Conservation (phyloP, 2,888 invertebrate species). For the Pycnomerus fuliginosus region DNA sequence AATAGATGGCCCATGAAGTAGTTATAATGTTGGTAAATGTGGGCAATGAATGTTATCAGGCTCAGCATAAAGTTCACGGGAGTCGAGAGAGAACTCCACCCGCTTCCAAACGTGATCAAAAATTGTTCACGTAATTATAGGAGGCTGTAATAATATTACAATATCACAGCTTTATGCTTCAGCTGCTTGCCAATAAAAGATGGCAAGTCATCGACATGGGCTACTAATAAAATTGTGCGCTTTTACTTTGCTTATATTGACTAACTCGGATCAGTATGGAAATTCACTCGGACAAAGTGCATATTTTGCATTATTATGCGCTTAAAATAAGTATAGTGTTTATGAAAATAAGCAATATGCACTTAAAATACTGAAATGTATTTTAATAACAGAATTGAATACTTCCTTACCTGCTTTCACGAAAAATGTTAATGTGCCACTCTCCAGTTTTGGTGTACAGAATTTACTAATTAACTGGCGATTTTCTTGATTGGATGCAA, state of each 20-base stretch:
- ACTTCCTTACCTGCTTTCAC: no score
- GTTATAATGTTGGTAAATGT: slow-evolving; percentile 35
- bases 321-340: no score
- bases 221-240: slow-evolving; percentile 27
- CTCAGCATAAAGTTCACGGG: slow-evolving; percentile 31
- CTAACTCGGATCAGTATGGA: slow-evolving; percentile 28
- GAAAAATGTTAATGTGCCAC: no score
- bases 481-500: slow-evolving; percentile 51
- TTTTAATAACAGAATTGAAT: no score
- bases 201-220: slow-evolving; percentile 2
- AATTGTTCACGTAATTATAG: slow-evolving; percentile 40
- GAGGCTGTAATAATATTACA: slow-evolving; percentile 36
- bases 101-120: slow-evolving; percentile 35
- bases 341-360: no score
- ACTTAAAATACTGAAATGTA: no score
- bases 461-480: slow-evolving; percentile 45
- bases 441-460: slow-evolving; percentile 27
- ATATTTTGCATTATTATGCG: no score
- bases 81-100: slow-evolving; percentile 36
- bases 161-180: slow-evolving; percentile 10
- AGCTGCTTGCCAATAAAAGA: slow-evolving; percentile 1
- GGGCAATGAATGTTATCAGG: slow-evolving; percentile 31
- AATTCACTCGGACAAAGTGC: slow-evolving; percentile 22
- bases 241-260: slow-evolving; percentile 24
- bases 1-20: slow-evolving; percentile 18